phyloP scores from a whole-genome alignment of 2,797 vertebrate genomes.

The Smutsia gigantea region DNA sequence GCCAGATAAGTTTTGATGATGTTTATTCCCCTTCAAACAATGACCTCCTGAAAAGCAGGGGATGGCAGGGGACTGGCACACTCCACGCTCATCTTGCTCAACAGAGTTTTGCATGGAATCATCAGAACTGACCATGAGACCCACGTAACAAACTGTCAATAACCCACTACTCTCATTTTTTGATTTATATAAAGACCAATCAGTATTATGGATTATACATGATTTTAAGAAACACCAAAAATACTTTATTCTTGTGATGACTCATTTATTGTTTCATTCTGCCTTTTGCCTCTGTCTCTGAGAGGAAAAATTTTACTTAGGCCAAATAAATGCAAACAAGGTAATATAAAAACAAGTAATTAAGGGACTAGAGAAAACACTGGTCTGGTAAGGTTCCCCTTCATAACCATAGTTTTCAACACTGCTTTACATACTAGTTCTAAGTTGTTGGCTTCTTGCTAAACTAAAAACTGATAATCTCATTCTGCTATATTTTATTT shows the following conservation, averaged over 20 bases:
- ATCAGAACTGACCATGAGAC: background rate
- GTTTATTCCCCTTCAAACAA: background rate
- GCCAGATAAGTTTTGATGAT: background rate
- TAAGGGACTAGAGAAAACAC: background rate
- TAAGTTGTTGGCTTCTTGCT: background rate
- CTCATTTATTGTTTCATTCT: background rate
- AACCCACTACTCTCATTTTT: background rate
- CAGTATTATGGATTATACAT: background rate
- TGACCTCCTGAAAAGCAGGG: background rate
- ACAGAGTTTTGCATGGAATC: background rate
- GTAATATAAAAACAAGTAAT: background rate
- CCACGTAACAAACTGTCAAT: too few relatives aligned
- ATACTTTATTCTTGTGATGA: background rate
- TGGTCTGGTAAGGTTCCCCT: background rate
- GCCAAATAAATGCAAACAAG: background rate
- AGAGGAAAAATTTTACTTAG: background rate
- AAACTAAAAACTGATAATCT: background rate
- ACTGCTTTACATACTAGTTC: background rate
- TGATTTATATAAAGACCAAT: background rate
- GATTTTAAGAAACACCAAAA: conserved; percentile 23
- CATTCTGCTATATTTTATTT: background rate
- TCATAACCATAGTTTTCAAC: background rate
- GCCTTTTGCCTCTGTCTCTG: background rate
- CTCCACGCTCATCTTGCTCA: background rate
- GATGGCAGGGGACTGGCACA: background rate